phyloP scores from a whole-genome alignment of 2,113 vertebrate genomes.

The Mormyrus lacerda region DNA sequence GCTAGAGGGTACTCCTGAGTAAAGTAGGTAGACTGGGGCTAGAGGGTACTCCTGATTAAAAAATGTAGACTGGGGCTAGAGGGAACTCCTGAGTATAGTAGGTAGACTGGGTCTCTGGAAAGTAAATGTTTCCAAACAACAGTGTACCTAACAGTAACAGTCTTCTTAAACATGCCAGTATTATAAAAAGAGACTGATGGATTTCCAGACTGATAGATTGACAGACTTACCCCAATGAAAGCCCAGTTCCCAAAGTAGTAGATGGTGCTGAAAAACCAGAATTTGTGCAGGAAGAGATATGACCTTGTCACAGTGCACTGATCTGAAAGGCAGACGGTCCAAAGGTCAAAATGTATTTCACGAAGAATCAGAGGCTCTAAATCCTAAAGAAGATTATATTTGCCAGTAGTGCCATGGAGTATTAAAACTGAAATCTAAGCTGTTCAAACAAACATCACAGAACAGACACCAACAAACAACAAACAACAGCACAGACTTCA shows the following conservation, averaged over 20 bases:
- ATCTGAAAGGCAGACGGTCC: slow-evolving; percentile 62
- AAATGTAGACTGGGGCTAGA: too few relatives aligned
- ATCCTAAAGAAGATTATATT: background rate
- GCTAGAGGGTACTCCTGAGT: too few relatives aligned
- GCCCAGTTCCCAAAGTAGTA: slow-evolving; percentile 99
- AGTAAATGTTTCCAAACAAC: background rate
- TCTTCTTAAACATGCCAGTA: background rate
- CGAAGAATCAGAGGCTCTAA: background rate
- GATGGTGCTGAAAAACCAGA: slow-evolving; percentile 96
- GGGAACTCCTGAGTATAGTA: too few relatives aligned
- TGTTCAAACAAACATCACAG: background rate
- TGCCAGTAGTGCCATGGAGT: background rate
- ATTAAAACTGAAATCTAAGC: background rate
- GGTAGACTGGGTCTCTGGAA: background rate
- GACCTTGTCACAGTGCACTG: slow-evolving; percentile 88
- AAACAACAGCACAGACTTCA: background rate
- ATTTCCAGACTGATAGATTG: background rate
- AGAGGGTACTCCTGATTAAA: too few relatives aligned
- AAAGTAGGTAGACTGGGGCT: too few relatives aligned
- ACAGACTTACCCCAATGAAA: slow-evolving; percentile 83
- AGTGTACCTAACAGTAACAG: background rate
- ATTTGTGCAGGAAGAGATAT: slow-evolving; percentile 95
- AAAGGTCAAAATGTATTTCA: background rate
- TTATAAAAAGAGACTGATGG: background rate
- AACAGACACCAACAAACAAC: background rate